Percentiles rank a stretch among this genome's conserved stretches.
Evolutionary conservation across 2,797 vertebrate species (phyloP).

Genomic region (Eulemur albifrons): DNA sequence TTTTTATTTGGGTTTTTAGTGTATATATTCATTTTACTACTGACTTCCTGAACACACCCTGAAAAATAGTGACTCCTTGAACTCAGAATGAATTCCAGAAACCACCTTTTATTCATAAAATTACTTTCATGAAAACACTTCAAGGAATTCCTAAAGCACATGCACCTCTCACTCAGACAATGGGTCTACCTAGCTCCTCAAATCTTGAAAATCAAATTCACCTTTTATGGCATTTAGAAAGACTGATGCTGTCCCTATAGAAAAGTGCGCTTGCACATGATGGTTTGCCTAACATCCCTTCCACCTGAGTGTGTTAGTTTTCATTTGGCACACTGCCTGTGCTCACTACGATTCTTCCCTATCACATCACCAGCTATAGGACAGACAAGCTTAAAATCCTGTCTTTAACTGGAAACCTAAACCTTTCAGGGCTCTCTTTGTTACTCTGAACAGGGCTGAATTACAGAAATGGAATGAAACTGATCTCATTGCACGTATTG

Average conservation of each 20-base stretch:
- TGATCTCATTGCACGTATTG: constrained; percentile 36
- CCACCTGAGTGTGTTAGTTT: neutral
- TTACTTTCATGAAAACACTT: neutral
- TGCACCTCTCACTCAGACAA: neutral
- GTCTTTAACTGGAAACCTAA: constrained; percentile 50
- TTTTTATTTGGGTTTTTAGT: neutral
- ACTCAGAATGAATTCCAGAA: neutral
- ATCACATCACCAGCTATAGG: constrained; percentile 8
- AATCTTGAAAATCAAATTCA: neutral
- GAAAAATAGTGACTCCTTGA: neutral
- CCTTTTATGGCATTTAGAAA: neutral
- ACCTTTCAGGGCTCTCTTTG: neutral
- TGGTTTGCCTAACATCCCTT: neutral
- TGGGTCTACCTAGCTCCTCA: neutral
- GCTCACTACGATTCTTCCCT: neutral
- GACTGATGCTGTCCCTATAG: accelerated
- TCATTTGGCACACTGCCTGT: neutral
- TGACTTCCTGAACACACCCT: neutral
- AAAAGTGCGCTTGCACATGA: accelerated
- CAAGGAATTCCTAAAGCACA: neutral
- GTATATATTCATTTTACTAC: neutral
- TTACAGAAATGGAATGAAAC: constrained; percentile 56
- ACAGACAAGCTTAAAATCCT: neutral
- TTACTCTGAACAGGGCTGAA: constrained; percentile 8
- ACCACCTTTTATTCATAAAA: constrained; percentile 43